phyloP scores from a whole-genome alignment of 2,113 vertebrate species.

The Dromiciops gliroides region DNA sequence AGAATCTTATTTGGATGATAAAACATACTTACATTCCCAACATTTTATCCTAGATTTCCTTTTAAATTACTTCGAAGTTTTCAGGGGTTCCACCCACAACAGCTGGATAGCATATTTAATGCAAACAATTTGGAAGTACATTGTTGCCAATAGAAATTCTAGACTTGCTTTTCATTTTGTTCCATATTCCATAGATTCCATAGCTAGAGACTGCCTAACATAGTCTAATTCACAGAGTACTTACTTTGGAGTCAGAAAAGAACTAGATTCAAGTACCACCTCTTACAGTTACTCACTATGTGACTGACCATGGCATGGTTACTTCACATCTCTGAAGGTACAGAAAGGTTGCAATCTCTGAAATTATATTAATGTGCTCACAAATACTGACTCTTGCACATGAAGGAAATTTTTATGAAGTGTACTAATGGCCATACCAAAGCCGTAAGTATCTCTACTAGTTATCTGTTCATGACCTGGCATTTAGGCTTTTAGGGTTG shows the following conservation, averaged over 20 bases:
- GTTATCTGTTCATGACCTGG: background rate
- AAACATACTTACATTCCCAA: background rate
- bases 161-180: background rate
- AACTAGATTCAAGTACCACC: background rate
- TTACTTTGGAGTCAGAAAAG: background rate
- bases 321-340: background rate
- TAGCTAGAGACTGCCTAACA: background rate
- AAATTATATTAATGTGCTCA: background rate
- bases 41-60: slow-evolving; percentile 34
- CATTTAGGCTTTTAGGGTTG: background rate
- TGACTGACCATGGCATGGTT: background rate
- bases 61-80: slow-evolving; percentile 27
- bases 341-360: background rate
- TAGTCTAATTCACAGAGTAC: background rate
- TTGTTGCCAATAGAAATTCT: slow-evolving; percentile 20
- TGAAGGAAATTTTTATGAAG: background rate
- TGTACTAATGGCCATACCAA: background rate
- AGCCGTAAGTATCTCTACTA: background rate
- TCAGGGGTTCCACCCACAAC: background rate
- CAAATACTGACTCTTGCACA: background rate
- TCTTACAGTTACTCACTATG: background rate
- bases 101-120: slow-evolving; percentile 4
- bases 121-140: slow-evolving; percentile 8
- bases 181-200: background rate
- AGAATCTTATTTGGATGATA: background rate